Conservation (phyloP, 1,140 invertebrate genomes). For the Diorhabda sublineata region DNA sequence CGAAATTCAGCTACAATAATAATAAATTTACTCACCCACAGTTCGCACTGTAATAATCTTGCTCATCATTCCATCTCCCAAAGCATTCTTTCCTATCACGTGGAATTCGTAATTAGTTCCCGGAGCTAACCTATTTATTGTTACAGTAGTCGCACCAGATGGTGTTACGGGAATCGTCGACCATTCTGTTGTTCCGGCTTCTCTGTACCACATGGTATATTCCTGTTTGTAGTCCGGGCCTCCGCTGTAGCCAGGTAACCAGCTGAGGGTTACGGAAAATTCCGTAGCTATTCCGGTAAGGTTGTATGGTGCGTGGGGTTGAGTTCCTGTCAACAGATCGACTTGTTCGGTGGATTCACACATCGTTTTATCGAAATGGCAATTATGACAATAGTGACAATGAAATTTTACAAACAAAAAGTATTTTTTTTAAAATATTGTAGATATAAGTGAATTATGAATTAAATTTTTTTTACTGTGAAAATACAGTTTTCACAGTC, state of each 20-base stretch:
- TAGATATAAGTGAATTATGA: too few relatives aligned
- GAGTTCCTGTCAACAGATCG: constrained; percentile 53
- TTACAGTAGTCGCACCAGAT: constrained; percentile 81
- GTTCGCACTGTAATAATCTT: constrained; percentile 86
- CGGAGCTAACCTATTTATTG: constrained; percentile 84
- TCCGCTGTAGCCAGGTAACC: constrained; percentile 93
- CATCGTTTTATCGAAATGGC: too few relatives aligned
- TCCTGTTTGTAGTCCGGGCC: constrained; percentile 91
- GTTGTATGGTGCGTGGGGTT: constrained; percentile 94
- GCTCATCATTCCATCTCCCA: constrained; percentile 93
- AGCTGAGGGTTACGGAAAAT: constrained; percentile 83
- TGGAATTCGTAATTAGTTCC: constrained; percentile 94
- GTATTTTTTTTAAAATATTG: too few relatives aligned
- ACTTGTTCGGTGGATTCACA: too few relatives aligned
- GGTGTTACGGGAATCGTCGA: constrained; percentile 89
- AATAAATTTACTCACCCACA: constrained; percentile 66
- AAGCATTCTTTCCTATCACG: constrained; percentile 88
- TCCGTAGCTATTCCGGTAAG: constrained; percentile 81
- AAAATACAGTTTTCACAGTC: too few relatives aligned
- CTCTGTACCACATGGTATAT: constrained; percentile 88
- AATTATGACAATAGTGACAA: too few relatives aligned
- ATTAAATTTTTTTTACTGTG: too few relatives aligned
- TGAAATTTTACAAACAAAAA: too few relatives aligned
- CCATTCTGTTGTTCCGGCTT: constrained; percentile 81
- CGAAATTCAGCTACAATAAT: too few relatives aligned